Evolutionary conservation across 2,888 invertebrate species (phyloP).

Genomic region (Alloscopus bannaensis): DNA sequence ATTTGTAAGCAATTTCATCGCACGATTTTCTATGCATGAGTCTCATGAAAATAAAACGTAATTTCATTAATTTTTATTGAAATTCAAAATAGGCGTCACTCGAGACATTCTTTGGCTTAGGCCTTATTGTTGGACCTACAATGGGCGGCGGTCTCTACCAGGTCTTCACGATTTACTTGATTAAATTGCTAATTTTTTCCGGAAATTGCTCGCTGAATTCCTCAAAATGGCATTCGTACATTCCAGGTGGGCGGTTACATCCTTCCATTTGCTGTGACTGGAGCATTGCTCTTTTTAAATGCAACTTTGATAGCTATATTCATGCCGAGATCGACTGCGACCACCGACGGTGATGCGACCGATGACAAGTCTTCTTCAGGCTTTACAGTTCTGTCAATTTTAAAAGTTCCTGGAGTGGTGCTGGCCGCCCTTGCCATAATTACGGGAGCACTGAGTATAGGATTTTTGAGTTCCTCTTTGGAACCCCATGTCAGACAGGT

Average conservation of each 20-base stretch:
- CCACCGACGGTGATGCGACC: constrained; percentile 7
- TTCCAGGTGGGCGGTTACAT: constrained; percentile 76
- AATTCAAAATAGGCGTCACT: constrained; percentile 75
- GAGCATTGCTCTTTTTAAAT: constrained; percentile 71
- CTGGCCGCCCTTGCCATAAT: constrained; percentile 75
- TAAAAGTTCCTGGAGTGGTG: constrained; percentile 76
- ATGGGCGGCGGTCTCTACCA: constrained; percentile 78
- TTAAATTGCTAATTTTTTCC: background rate
- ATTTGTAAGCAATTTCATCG: constrained; percentile 75
- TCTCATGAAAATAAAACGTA: background rate
- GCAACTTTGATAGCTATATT: constrained; percentile 53
- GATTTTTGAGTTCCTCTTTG: constrained; percentile 79
- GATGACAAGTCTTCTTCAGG: constrained; percentile 54
- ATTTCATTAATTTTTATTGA: background rate
- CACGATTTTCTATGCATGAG: background rate
- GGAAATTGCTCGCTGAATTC: too few species aligned
- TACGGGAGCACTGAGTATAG: constrained; percentile 75
- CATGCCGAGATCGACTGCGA: constrained; percentile 46
- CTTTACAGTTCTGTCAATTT: constrained; percentile 79
- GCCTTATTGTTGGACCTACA: constrained; percentile 78
- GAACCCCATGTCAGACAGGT: constrained; percentile 77
- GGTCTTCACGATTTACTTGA: constrained; percentile 47
- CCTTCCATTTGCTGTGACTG: constrained; percentile 77
- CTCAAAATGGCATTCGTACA: too few species aligned
- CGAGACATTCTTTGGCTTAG: constrained; percentile 78